Evolutionary conservation across 2,888 invertebrate species (phyloP).

Genomic region (Amitus sp.): DNA sequence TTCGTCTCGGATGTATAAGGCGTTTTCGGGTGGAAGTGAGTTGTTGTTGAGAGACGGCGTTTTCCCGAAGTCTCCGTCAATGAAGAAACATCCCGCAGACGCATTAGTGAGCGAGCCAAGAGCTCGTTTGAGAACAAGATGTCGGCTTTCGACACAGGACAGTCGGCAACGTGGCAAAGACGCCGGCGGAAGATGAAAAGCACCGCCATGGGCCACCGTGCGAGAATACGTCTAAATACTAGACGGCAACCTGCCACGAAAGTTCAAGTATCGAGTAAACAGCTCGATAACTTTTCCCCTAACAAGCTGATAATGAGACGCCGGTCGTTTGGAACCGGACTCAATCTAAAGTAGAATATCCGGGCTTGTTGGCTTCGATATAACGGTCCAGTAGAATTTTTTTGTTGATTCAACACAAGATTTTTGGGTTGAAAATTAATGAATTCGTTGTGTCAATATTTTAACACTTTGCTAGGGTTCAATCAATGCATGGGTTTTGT

Average conservation of each 20-base stretch:
- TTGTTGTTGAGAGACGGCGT: constrained; percentile 37
- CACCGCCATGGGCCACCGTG: constrained; percentile 53
- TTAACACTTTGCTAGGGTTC: too few relatives aligned
- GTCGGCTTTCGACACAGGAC: constrained; percentile 26
- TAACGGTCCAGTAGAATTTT: too few relatives aligned
- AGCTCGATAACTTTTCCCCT: constrained; percentile 52
- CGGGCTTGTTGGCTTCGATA: too few relatives aligned
- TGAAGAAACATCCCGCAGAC: constrained; percentile 36
- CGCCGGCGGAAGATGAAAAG: constrained; percentile 53
- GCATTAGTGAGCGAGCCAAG: constrained; percentile 25
- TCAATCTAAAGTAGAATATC: too few relatives aligned
- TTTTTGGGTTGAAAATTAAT: too few relatives aligned
- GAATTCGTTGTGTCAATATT: too few relatives aligned
- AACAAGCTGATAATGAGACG: constrained; percentile 56
- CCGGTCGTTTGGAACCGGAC: constrained; percentile 8
- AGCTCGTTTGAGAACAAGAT: constrained; percentile 36
- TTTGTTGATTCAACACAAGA: too few relatives aligned
- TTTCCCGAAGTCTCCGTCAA: constrained; percentile 33
- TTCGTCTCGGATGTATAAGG: constrained; percentile 43
- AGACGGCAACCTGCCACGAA: constrained; percentile 21
- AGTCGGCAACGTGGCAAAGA: constrained; percentile 31
- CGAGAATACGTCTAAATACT: constrained; percentile 40
- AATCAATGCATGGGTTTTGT: too few relatives aligned
- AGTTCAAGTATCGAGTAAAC: constrained; percentile 43
- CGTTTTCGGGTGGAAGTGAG: constrained; percentile 26